These are phyloP conservation scores for Elgaria multicarinata DNA, from an alignment of 2,113 vertebrate genomes.

Conservation along the genomic window DNA sequence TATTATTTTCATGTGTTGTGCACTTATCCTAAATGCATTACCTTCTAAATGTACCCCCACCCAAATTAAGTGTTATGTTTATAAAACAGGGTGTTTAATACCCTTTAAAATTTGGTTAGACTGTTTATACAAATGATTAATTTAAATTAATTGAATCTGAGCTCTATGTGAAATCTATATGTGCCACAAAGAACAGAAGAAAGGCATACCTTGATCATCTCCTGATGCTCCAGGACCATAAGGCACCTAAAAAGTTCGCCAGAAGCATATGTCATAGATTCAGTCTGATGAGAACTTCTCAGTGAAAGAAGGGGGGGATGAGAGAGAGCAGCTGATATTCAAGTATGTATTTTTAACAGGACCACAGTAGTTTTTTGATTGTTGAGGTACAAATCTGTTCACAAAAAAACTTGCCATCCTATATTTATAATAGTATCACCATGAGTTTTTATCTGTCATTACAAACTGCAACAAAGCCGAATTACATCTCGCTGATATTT, in stretches of 20 bases:
- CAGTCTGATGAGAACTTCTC: conserved; percentile 10
- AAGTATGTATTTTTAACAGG: neutral
- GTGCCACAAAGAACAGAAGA: conserved; percentile 64
- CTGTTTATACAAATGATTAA: conserved; percentile 85
- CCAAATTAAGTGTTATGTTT: conserved; percentile 88
- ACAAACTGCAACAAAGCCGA: neutral
- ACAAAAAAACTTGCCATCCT: conserved; percentile 1
- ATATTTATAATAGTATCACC: neutral
- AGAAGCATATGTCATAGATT: conserved; percentile 16
- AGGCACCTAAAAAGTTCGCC: conserved; percentile 40
- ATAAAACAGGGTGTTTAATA: conserved; percentile 87
- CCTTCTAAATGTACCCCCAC: conserved; percentile 83
- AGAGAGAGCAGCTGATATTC: neutral
- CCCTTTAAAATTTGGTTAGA: conserved; percentile 85
- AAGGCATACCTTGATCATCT: conserved; percentile 58
- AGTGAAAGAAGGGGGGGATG: neutral
- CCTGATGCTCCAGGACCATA: conserved; percentile 18
- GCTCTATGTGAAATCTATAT: conserved; percentile 70
- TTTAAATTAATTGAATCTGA: conserved; percentile 85
- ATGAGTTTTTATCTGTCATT: neutral
- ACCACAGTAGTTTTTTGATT: neutral
- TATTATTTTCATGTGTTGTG: conserved; percentile 88
- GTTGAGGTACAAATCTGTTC: neutral
- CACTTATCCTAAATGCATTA: conserved; percentile 88
- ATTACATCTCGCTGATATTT: neutral